Percentiles rank a stretch among this genome's conserved stretches.
Conservation (phyloP, 1,140 invertebrate species). For the Sarcophaga peregrina region DNA sequence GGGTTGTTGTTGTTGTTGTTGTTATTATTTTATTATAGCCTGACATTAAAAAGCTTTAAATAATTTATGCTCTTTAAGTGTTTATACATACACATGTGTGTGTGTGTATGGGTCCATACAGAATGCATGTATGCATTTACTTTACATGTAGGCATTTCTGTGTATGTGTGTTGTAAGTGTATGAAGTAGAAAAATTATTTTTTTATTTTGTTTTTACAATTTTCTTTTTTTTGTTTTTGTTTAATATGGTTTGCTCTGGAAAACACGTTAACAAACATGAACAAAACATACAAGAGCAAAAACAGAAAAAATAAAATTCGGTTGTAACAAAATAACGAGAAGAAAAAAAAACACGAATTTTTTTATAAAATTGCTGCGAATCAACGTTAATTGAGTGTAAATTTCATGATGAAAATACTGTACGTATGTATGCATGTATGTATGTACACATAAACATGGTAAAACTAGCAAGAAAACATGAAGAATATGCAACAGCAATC, state of each 20-base stretch:
- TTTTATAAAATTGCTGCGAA: conserved; percentile 34
- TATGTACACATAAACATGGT: not conserved
- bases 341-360: not conserved
- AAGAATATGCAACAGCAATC: conserved; percentile 37
- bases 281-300: no score
- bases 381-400: conserved; percentile 42
- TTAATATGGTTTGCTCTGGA: not conserved
- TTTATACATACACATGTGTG: not conserved
- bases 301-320: no score
- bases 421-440: not conserved
- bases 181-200: not conserved
- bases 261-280: not conserved
- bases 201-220: not conserved
- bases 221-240: not conserved
- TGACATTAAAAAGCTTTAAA: conserved; percentile 41
- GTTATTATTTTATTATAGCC: conserved; percentile 27
- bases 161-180: not conserved
- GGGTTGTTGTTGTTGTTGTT: not conserved
- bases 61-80: conserved; percentile 39
- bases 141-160: not conserved
- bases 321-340: no score
- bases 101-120: not conserved
- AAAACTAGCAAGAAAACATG: conserved; percentile 27
- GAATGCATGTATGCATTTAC: not conserved
- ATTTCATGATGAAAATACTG: conserved; percentile 34